Conservation (phyloP, 2,113 vertebrate genomes). For the Campylomormyrus tamandua region DNA sequence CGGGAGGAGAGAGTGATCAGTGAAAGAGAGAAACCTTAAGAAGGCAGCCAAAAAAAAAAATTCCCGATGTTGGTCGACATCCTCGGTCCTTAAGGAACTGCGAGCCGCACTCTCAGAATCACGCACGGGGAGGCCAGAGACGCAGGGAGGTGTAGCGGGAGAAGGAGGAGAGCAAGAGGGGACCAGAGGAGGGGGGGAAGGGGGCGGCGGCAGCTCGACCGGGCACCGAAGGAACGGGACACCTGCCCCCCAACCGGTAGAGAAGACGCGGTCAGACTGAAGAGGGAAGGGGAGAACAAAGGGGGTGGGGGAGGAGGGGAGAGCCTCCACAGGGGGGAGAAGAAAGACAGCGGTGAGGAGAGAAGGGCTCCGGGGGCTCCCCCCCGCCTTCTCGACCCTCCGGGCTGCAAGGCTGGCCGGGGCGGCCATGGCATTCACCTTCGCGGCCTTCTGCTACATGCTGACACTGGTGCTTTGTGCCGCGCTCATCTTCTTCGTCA, state of each 20-base stretch:
- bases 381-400: conserved; percentile 40
- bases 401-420: conserved; percentile 50
- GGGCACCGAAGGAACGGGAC: background rate
- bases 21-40: background rate
- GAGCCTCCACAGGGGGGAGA: background rate
- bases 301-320: background rate
- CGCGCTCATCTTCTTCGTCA: conserved; percentile 94
- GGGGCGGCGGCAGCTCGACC: too few species aligned
- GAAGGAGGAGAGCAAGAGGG: background rate
- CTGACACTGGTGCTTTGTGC: conserved; percentile 89
- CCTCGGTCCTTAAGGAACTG: background rate
- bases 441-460: conserved; percentile 98
- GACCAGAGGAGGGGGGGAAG: background rate
- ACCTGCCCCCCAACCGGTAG: background rate
- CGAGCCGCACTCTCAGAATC: background rate
- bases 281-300: background rate
- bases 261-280: background rate
- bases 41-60: conserved; percentile 14
- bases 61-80: conserved; percentile 1
- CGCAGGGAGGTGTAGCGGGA: background rate
- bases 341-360: conserved; percentile 23
- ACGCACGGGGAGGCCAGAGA: background rate
- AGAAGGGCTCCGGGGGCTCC: conserved; percentile 25
- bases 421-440: conserved; percentile 88
- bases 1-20: conserved; percentile 30